Evolutionary conservation across 1,140 invertebrate species (phyloP), one percentile per base, ranked within the genome.

Genomic region (Tetragnatha versicolor): DNA sequence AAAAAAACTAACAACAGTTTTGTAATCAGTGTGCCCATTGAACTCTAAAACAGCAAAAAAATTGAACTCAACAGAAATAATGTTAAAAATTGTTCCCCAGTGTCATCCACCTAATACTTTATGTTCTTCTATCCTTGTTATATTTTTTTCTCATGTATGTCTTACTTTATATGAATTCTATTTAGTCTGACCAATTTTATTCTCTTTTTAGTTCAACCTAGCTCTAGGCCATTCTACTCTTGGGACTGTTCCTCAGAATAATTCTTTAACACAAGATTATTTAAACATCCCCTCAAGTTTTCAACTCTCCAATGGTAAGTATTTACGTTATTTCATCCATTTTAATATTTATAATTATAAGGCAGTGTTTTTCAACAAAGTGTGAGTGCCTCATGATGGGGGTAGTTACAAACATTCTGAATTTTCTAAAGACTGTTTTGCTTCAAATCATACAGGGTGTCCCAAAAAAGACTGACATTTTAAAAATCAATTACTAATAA

Each of bases 301-400:
- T n/a, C 4, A 37, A 25, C 14, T 61, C 7, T 63, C n/a, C 51
- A 63, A 20, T 63, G 72, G 72, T 75, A n/a, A 61, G 72, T 75
- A 29, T 20, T 45, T n/a, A n/a, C n/a, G n/a, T n/a, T n/a, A n/a
- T 45, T 12, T 12, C n/a, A 45, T 12, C n/a, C 10, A 10, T 45
- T 12, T 45, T 45, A 45, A 12, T 45, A 45, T 12, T 45, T n/a
- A 45, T 10, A 45, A 45, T 45, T 45, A 45, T n/a, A n/a, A n/a
- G n/a, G n/a, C n/a, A n/a, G n/a, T n/a, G n/a, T n/a, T n/a, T n/a
- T n/a, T n/a, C 39, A 9, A 45, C 7, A 9, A 45, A n/a, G n/a
- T n/a, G n/a, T n/a, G n/a, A n/a, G n/a, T n/a, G n/a, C n/a, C n/a
- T n/a, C n/a, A n/a, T n/a, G n/a, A n/a, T n/a, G n/a, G n/a, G n/a